Percentiles rank a stretch among this genome's conserved stretches.
Conservation (phyloP, 2,113 vertebrate species). For the Sebastes fasciatus region DNA sequence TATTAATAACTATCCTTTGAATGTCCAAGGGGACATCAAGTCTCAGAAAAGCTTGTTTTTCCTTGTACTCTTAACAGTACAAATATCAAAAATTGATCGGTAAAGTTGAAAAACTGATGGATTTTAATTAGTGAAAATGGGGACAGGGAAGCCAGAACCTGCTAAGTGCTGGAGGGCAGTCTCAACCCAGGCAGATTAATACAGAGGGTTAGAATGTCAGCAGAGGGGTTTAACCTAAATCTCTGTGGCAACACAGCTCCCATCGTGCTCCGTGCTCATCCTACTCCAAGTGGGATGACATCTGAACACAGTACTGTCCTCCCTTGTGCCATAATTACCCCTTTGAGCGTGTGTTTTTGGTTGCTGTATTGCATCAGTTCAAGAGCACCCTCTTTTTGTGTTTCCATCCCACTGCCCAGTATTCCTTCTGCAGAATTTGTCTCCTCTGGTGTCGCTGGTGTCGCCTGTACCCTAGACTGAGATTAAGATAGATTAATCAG, state of each 20-base stretch:
- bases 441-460: conserved; percentile 22
- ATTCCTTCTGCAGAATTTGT: not conserved
- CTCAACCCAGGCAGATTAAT: conserved; percentile 40
- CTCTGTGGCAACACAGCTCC: conserved; percentile 44
- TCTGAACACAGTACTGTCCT: conserved; percentile 41
- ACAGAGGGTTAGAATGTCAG: conserved; percentile 51
- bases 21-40: not conserved
- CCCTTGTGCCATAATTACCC: conserved; percentile 33
- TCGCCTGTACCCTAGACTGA: conserved; percentile 8
- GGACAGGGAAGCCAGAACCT: conserved; percentile 5
- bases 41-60: not conserved
- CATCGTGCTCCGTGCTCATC: conserved; percentile 7
- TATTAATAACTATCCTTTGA: not conserved
- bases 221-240: conserved; percentile 70
- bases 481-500: conserved; percentile 70
- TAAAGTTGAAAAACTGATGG: not conserved
- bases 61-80: not conserved
- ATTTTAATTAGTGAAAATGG: conserved; percentile 36
- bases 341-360: conserved; percentile 38
- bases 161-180: conserved; percentile 28
- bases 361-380: conserved; percentile 14
- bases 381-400: conserved; percentile 5
- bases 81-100: not conserved
- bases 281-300: conserved; percentile 21
- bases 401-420: not conserved